phyloP scores from a whole-genome alignment of 2,797 vertebrate species.

The Toxotes lorentzi region DNA sequence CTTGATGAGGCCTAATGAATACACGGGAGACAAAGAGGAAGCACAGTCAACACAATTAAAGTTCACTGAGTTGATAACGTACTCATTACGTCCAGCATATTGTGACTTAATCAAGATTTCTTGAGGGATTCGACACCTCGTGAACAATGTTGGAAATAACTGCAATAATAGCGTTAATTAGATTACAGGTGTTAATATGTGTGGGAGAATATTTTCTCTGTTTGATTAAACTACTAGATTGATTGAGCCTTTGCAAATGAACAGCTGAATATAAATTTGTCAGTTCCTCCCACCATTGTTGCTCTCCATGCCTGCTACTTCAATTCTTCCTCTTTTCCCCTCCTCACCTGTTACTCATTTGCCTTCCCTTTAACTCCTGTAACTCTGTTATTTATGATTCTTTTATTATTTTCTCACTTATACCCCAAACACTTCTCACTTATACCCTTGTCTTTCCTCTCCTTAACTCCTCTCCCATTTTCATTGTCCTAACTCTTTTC shows the following conservation, averaged over 20 bases:
- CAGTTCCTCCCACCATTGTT: background rate
- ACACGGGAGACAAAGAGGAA: conserved; percentile 29
- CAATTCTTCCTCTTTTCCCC: background rate
- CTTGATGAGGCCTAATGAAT: conserved; percentile 56
- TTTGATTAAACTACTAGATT: conserved; percentile 26
- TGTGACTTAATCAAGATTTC: conserved; percentile 36
- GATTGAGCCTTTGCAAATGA: conserved; percentile 12
- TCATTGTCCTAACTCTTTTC: conserved; percentile 1
- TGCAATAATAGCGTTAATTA: conserved; percentile 35
- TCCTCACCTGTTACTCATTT: background rate
- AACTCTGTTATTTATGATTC: background rate
- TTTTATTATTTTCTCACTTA: background rate
- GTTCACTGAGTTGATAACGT: conserved; percentile 42
- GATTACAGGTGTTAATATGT: conserved; percentile 32
- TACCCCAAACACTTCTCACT: background rate
- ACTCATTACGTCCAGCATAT: conserved; percentile 37
- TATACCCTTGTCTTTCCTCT: background rate
- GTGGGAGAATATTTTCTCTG: conserved; percentile 18
- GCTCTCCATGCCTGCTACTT: background rate
- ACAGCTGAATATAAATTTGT: background rate
- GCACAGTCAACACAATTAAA: conserved; percentile 47
- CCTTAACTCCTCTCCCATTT: background rate
- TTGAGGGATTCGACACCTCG: conserved; percentile 1
- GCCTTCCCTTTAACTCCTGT: background rate
- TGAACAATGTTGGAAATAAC: conserved; percentile 40